Conservation (phyloP, 2,113 vertebrate genomes). For the Himantopus leucocephalus region DNA sequence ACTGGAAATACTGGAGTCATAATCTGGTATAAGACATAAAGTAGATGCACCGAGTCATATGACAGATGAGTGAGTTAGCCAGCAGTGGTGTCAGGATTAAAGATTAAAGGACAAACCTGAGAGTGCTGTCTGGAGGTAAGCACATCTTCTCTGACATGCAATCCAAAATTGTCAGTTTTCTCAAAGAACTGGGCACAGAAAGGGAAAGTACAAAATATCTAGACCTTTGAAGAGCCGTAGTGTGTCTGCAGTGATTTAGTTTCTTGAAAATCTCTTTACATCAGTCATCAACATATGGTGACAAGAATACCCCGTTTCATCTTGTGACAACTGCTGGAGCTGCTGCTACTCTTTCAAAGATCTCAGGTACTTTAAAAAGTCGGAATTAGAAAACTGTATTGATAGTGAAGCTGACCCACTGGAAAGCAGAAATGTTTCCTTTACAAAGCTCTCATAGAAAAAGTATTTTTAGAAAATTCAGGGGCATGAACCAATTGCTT, state of each 20-base stretch:
- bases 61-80: not conserved
- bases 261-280: not conserved
- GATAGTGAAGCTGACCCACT: not conserved
- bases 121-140: not conserved
- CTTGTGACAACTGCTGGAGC: not conserved
- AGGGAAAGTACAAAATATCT: not conserved
- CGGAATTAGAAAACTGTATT: not conserved
- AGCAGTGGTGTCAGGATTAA: not conserved
- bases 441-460: not conserved
- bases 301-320: not conserved
- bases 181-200: not conserved
- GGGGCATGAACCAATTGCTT: not conserved
- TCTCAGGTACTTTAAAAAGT: not conserved
- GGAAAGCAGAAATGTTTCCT: not conserved
- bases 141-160: not conserved
- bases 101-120: not conserved
- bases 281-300: not conserved
- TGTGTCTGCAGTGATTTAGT: not conserved
- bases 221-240: not conserved
- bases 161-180: not conserved
- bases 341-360: not conserved
- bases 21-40: not conserved
- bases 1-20: not conserved
- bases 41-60: not conserved
- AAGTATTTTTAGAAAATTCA: not conserved